phyloP scores from a whole-genome alignment of 2,888 invertebrate genomes.

The Conomelus anceps region DNA sequence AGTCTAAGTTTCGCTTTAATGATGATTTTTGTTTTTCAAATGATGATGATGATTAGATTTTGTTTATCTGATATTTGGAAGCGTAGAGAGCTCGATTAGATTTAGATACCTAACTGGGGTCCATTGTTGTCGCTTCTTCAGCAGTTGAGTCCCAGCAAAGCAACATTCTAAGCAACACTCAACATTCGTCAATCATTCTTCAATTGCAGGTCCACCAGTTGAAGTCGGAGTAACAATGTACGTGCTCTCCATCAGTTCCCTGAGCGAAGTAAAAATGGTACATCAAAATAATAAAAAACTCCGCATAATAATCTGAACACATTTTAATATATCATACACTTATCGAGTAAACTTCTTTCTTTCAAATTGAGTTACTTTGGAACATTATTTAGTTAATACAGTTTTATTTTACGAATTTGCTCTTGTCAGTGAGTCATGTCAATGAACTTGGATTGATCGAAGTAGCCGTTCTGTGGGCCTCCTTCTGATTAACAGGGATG shows the following conservation, averaged over 20 bases:
- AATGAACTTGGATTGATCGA: neutral
- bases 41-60: neutral
- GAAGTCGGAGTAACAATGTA: conserved; percentile 54
- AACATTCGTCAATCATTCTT: neutral
- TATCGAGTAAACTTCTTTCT: neutral
- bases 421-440: neutral
- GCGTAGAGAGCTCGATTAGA: neutral
- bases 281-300: conserved; percentile 23
- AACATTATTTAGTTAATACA: neutral
- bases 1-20: neutral
- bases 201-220: conserved; percentile 48
- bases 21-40: neutral
- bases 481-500: neutral
- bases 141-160: neutral
- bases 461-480: neutral
- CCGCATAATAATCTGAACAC: neutral
- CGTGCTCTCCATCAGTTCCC: conserved; percentile 52
- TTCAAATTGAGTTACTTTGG: no score
- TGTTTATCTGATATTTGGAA: conserved; percentile 16
- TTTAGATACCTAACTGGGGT: conserved; percentile 18
- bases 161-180: no score
- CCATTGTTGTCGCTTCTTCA: conserved; percentile 22
- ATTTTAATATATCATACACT: neutral
- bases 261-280: conserved; percentile 56
- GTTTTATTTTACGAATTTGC: neutral